phyloP scores from a whole-genome alignment of 2,797 vertebrate species.

The Rhynchotus rufescens region DNA sequence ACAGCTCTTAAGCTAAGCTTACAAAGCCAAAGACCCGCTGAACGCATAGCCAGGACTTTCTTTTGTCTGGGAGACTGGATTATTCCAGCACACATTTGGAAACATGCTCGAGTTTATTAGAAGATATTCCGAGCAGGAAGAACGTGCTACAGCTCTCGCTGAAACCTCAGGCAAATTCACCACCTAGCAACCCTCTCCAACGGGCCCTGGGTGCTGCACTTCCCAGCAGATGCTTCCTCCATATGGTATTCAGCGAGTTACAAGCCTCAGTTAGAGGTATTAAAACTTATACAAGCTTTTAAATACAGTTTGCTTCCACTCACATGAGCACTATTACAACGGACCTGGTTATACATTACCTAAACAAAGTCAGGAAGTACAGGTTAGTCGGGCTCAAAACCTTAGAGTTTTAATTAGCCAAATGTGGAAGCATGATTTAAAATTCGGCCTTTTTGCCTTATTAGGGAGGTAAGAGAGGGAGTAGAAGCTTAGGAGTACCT shows the following conservation, averaged over 20 bases:
- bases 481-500: neutral
- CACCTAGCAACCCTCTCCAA: constrained; percentile 21
- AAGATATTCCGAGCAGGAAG: neutral
- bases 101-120: neutral
- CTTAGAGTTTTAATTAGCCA: neutral
- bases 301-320: neutral
- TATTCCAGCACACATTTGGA: neutral
- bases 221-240: constrained; percentile 24
- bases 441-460: neutral
- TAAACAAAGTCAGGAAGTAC: neutral
- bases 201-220: neutral
- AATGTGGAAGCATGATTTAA: constrained; percentile 1
- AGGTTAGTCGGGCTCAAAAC: neutral
- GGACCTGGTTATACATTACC: neutral
- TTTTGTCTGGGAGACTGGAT: neutral
- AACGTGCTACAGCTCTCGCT: neutral
- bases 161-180: neutral
- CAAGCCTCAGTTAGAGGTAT: neutral
- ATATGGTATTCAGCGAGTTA: constrained; percentile 18
- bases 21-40: neutral
- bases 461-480: neutral
- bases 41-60: neutral
- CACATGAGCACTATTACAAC: neutral
- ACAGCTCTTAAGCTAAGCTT: neutral
- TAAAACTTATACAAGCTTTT: neutral